Evolutionary conservation across 2,113 vertebrate genomes (phyloP), one percentile per base, ranked within the genome.

Genomic region (Macheiramphus alcinus): DNA sequence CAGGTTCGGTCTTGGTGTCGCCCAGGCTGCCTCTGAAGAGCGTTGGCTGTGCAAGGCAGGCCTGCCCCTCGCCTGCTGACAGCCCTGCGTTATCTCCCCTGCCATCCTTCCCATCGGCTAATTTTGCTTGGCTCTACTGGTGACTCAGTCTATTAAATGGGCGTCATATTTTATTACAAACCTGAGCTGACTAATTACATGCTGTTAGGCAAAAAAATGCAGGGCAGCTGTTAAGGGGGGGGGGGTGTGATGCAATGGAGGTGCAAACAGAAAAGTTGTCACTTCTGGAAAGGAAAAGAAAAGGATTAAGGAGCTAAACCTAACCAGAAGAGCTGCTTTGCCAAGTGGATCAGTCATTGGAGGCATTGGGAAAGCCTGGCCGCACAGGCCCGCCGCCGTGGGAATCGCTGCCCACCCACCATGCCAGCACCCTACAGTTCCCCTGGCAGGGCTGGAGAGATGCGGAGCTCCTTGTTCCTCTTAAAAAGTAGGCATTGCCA

Each of bases 101-200:
- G 48, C 80, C 93, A 85, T 89, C 94, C 95, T 87, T 79, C 94
- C 90, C 91, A 63, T 22, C 23, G 6, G 38, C 80, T 91, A 16
- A 4, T 91, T 62, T 62, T 48, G 45, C 94, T 50, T 68, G 63
- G 68, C 84, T 81, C 42, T 55, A 1, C 75, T 1, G 0, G 13
- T 97, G 96, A 97, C 90, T 97, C 96, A 96, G 40, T 29, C 81
- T 70, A 58, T 92, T 90, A 93, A 94, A 80, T 92, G 81, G 90
- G 94, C 67, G 92, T 96, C 62, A 7, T 27, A 62, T 76, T 96
- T 92, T 70, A 86, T 88, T 86, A 67, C 62, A 59, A 91, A 91
- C 80, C 27, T 22, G 38, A 87, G 93, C 76, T 91, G 68, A 94
- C 73, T 97, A 95, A 96, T 95, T 94, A 88, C 45, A 76, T 42